A percentile compares a stretch with the other conserved stretches of the same genome.
phyloP scores from a whole-genome alignment of 1,140 invertebrate species.

The Mactra quadrangularis region DNA sequence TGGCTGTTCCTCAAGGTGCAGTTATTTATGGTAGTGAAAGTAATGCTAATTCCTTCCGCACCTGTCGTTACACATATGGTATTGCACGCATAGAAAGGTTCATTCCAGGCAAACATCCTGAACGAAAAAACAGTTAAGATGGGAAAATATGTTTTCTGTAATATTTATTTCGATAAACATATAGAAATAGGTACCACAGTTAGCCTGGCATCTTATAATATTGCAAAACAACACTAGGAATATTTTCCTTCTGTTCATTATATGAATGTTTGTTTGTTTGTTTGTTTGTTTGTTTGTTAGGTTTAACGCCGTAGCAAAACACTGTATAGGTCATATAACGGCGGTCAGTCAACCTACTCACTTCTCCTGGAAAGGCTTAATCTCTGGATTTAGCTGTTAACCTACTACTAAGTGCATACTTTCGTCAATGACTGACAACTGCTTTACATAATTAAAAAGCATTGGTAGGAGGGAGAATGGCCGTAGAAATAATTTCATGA shows the following conservation, averaged over 20 bases:
- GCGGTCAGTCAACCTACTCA: too few relatives aligned
- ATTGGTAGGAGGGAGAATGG: too few relatives aligned
- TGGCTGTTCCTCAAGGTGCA: constrained; percentile 64
- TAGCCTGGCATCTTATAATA: constrained; percentile 35
- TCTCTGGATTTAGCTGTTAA: too few relatives aligned
- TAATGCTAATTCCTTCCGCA: constrained; percentile 48
- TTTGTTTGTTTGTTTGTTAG: too few relatives aligned
- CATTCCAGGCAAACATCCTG: constrained; percentile 35
- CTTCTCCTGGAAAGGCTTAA: too few relatives aligned
- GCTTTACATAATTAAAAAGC: too few relatives aligned
- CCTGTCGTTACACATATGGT: constrained; percentile 65
- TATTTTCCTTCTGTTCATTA: constrained; percentile 58
- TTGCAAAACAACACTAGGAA: constrained; percentile 46
- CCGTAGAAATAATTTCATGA: too few relatives aligned
- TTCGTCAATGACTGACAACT: too few relatives aligned
- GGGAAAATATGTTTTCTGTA: constrained; percentile 47
- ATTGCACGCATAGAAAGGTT: constrained; percentile 41
- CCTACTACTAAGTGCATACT: too few relatives aligned
- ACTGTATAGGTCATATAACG: too few relatives aligned
- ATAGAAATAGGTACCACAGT: constrained; percentile 60
- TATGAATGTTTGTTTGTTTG: too few relatives aligned
- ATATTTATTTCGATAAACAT: constrained; percentile 65
- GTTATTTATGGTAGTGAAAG: constrained; percentile 63
- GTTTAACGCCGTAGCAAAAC: too few relatives aligned
- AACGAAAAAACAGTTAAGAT: constrained; percentile 38